phyloP scores from a whole-genome alignment of 2,888 invertebrate species.

The Leptarthrus brevirostris region DNA sequence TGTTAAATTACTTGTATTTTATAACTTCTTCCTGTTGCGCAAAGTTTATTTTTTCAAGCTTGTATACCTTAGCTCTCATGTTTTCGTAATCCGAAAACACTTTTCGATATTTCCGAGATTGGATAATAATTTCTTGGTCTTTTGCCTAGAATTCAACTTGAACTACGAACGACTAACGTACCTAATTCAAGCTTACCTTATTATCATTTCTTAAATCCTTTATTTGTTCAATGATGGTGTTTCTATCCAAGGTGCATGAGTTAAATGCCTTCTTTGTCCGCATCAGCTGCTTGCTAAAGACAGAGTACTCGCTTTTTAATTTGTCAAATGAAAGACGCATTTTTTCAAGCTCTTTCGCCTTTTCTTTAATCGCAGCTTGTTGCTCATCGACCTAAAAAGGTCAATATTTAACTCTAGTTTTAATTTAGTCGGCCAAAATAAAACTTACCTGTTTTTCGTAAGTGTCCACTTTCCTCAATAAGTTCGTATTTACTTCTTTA shows the following conservation, averaged over 20 bases:
- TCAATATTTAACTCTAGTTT: too few relatives aligned
- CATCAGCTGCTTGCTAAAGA: neutral
- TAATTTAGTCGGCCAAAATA: neutral
- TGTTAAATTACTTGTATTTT: slow-evolving; percentile 15
- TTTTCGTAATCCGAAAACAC: neutral
- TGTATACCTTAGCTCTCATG: neutral
- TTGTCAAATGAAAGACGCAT: neutral
- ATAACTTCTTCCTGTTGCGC: neutral
- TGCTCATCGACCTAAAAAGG: slow-evolving; percentile 11
- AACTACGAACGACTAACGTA: too few relatives aligned
- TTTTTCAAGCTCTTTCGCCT: neutral
- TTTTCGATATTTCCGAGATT: neutral
- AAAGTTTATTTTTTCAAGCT: neutral
- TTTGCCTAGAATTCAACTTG: too few relatives aligned
- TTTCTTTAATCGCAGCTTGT: neutral
- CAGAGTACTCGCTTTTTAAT: neutral
- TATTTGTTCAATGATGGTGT: neutral
- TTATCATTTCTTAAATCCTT: neutral
- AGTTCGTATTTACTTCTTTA: neutral
- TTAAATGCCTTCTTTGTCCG: neutral
- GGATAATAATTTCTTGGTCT: neutral
- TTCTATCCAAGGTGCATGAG: neutral
- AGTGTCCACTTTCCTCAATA: neutral
- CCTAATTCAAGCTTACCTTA: neutral
- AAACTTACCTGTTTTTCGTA: slow-evolving; percentile 17